Conservation (phyloP, 2,888 invertebrate genomes). For the Junonia oenone region DNA sequence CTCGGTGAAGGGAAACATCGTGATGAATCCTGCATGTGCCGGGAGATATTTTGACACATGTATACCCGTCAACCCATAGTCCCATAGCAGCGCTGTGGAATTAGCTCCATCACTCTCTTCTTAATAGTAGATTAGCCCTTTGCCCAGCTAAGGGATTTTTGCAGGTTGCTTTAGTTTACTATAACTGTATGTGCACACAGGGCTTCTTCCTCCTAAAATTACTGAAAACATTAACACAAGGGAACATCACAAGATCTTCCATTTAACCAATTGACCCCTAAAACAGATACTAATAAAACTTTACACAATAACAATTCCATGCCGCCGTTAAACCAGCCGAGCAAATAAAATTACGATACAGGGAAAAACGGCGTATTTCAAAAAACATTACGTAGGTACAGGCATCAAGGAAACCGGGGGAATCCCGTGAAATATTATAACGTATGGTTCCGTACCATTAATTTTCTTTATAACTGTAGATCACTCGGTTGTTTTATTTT, state of each 20-base stretch:
- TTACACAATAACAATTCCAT: constrained; percentile 12
- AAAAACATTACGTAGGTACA: constrained; percentile 18
- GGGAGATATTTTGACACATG: too few species aligned
- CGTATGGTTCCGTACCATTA: constrained; percentile 26
- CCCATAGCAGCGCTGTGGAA: too few species aligned
- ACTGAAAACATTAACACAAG: background rate
- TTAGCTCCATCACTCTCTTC: too few species aligned
- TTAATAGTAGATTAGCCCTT: too few species aligned
- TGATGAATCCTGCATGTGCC: too few species aligned
- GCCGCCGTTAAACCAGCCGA: constrained; percentile 15
- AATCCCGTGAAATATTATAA: constrained; percentile 24
- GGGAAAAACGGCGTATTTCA: constrained; percentile 15
- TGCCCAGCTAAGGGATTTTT: too few species aligned
- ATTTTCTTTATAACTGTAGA: constrained; percentile 26
- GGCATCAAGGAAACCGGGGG: constrained; percentile 22
- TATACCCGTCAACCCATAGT: too few species aligned
- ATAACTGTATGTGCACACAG: too few species aligned
- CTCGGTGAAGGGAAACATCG: too few species aligned
- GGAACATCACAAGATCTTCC: background rate
- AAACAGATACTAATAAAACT: constrained; percentile 6
- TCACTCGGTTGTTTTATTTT: constrained; percentile 3
- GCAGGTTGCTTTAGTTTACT: too few species aligned
- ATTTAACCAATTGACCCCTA: background rate
- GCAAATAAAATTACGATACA: constrained; percentile 22
- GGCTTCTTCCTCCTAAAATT: too few species aligned